Percentiles rank a stretch among this genome's conserved stretches.
phyloP scores from a whole-genome alignment of 2,888 invertebrate species.

The Lepidocyrtinus sp. region DNA sequence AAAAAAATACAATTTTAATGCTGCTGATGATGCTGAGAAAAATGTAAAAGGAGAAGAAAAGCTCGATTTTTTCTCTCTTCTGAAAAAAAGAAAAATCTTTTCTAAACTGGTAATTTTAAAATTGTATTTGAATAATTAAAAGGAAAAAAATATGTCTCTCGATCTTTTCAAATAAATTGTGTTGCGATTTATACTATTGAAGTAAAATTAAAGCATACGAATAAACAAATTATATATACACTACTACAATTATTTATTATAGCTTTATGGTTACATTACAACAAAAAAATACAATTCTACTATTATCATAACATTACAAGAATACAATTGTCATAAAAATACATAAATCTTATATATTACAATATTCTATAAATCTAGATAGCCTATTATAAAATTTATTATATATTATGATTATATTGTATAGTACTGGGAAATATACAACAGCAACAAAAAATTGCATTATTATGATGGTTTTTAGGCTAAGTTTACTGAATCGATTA shows the following conservation, averaged over 20 bases:
- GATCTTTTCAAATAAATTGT: too few relatives aligned
- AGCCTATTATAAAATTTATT: slow-evolving; percentile 43
- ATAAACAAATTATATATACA: slow-evolving; percentile 25
- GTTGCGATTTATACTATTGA: slow-evolving; percentile 51
- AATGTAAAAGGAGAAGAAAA: slow-evolving; percentile 29
- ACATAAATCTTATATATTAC: slow-evolving; percentile 26
- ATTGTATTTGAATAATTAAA: too few relatives aligned
- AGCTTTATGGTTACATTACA: too few relatives aligned
- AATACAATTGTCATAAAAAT: slow-evolving; percentile 9
- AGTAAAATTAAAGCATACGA: slow-evolving; percentile 25
- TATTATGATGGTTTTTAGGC: slow-evolving; percentile 59
- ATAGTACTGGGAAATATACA: slow-evolving; percentile 30
- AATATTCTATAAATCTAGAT: slow-evolving; percentile 31
- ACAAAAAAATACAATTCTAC: too few relatives aligned
- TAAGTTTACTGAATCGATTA: slow-evolving; percentile 61
- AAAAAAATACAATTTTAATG: slow-evolving; percentile 59
- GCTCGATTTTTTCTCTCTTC: too few relatives aligned
- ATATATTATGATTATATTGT: slow-evolving; percentile 32
- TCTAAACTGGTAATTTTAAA: too few relatives aligned
- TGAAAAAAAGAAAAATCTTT: too few relatives aligned
- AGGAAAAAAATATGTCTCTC: too few relatives aligned
- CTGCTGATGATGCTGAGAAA: slow-evolving; percentile 50
- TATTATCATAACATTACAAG: slow-evolving; percentile 54
- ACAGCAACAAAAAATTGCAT: slow-evolving; percentile 50
- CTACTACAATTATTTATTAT: slow-evolving; percentile 47